A percentile compares a stretch with the other conserved stretches of the same genome.
Evolutionary conservation across 1,140 invertebrate genomes (phyloP).

Genomic region (Temnothorax curvispinosus): DNA sequence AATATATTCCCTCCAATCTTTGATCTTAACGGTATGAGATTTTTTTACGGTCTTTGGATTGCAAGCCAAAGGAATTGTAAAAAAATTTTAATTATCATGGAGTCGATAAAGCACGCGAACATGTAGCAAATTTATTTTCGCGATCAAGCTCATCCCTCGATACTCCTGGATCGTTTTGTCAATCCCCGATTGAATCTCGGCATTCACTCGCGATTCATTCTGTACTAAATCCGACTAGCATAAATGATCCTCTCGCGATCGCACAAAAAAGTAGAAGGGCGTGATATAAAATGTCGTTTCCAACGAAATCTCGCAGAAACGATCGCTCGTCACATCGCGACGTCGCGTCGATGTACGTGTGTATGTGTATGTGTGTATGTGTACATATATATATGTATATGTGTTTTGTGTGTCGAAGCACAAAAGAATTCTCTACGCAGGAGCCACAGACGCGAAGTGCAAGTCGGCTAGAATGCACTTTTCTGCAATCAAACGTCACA

Average conservation of each 20-base stretch:
- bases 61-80: neutral
- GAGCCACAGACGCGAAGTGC: slow-evolving; percentile 41
- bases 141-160: neutral
- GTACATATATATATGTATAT: neutral
- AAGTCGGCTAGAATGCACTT: slow-evolving; percentile 44
- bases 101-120: neutral
- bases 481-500: slow-evolving; percentile 57
- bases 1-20: neutral
- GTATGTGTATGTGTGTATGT: neutral
- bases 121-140: neutral
- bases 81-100: neutral
- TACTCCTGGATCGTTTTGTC: slow-evolving; percentile 13
- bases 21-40: neutral
- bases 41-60: neutral
- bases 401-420: slow-evolving; percentile 4
- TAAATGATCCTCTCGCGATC: slow-evolving; percentile 23
- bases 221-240: slow-evolving; percentile 34
- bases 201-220: slow-evolving; percentile 1
- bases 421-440: slow-evolving; percentile 48
- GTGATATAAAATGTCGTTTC: neutral
- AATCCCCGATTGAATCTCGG: slow-evolving; percentile 1
- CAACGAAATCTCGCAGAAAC: slow-evolving; percentile 41
- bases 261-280: neutral
- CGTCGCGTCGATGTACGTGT: neutral
- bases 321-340: slow-evolving; percentile 35